Conservation (phyloP, 2,113 vertebrate genomes). For the Syngnathus scovelli region DNA sequence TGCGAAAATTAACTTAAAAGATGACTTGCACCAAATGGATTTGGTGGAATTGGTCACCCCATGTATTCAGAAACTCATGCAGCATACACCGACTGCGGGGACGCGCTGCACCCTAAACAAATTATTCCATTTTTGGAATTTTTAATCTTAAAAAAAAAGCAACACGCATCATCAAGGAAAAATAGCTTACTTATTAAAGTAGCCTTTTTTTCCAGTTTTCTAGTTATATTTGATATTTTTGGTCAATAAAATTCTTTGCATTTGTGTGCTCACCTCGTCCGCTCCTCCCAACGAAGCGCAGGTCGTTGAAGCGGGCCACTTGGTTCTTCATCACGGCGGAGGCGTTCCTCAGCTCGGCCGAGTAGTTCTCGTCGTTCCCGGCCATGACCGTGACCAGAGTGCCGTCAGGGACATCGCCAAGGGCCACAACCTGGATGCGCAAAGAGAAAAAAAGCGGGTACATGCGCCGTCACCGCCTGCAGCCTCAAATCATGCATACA, state of each 20-base stretch:
- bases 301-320: constrained; percentile 97
- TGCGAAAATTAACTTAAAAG: background rate
- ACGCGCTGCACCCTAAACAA: constrained; percentile 16
- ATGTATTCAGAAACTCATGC: constrained; percentile 28
- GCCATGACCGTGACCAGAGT: constrained; percentile 99
- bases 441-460: constrained; percentile 7
- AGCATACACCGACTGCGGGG: background rate
- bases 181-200: background rate
- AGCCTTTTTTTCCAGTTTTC: background rate
- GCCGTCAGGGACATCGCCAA: constrained; percentile 95
- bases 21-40: constrained; percentile 2
- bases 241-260: constrained; percentile 3
- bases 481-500: constrained; percentile 31
- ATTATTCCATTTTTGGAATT: constrained; percentile 16
- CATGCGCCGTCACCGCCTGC: constrained; percentile 32
- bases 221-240: background rate
- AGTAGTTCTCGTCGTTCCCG: constrained; percentile 99
- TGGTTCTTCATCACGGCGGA: constrained; percentile 99
- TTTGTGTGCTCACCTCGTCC: constrained; percentile 81
- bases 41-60: constrained; percentile 32
- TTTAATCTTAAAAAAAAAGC: constrained; percentile 17
- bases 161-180: constrained; percentile 9
- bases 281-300: constrained; percentile 97
- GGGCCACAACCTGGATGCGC: constrained; percentile 84
- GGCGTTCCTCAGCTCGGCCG: constrained; percentile 94